A percentile compares a stretch with the other conserved stretches of the same genome.
phyloP scores from a whole-genome alignment of 2,113 vertebrate genomes.

The Sinocyclocheilus grahami region DNA sequence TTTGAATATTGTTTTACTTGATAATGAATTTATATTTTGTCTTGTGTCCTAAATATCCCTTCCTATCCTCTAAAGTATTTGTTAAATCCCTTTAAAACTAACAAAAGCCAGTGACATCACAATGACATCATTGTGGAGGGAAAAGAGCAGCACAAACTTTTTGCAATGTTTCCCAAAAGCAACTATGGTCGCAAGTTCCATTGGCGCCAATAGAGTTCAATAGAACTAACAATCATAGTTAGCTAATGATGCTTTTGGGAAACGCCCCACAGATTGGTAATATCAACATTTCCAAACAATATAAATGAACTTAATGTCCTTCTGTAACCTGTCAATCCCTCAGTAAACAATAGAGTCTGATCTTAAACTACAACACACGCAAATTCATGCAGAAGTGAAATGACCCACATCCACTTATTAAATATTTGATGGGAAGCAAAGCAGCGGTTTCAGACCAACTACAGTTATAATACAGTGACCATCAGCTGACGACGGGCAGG shows the following conservation, averaged over 20 bases:
- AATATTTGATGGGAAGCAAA: slow-evolving; percentile 3
- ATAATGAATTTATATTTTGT: too few relatives aligned
- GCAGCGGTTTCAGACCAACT: neutral
- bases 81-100: neutral
- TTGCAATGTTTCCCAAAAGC: neutral
- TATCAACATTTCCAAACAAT: neutral
- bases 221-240: too few relatives aligned
- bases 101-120: neutral
- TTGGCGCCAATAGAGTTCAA: too few relatives aligned
- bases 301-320: neutral
- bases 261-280: too few relatives aligned
- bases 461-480: neutral
- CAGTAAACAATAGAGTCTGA: too few relatives aligned
- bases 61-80: too few relatives aligned
- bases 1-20: too few relatives aligned
- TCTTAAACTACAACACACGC: neutral
- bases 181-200: too few relatives aligned
- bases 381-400: neutral
- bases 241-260: too few relatives aligned
- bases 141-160: neutral
- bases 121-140: neutral
- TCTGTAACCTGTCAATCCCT: too few relatives aligned
- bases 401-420: neutral
- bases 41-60: too few relatives aligned
- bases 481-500: slow-evolving; percentile 9